Percentiles rank a stretch among this genome's conserved stretches.
phyloP scores from a whole-genome alignment of 2,888 invertebrate species.

The Gymnoscelis rufifasciata region DNA sequence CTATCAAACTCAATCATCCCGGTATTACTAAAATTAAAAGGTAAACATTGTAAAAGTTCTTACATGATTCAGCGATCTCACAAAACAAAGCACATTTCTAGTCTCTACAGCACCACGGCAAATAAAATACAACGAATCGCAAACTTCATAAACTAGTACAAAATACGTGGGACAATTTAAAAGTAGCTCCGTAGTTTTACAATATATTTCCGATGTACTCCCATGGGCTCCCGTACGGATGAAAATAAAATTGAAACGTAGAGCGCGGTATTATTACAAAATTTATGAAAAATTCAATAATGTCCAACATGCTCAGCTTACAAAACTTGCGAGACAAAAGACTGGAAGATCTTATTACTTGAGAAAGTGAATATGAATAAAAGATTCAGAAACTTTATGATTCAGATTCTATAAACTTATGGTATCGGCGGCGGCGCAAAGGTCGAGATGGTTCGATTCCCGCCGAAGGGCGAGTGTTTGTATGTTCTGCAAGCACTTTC shows the following conservation, averaged over 20 bases:
- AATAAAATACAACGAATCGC: conserved; percentile 17
- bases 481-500: too few species aligned
- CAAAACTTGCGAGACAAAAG: not conserved
- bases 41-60: too few species aligned
- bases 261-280: conserved; percentile 40
- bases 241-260: conserved; percentile 38
- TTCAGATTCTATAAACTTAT: too few species aligned
- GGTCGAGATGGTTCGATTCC: too few species aligned
- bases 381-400: too few species aligned
- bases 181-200: conserved; percentile 32
- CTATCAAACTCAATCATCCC: too few species aligned
- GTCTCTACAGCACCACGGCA: conserved; percentile 4
- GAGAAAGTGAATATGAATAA: too few species aligned
- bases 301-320: conserved; percentile 26
- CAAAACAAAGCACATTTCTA: conserved; percentile 5
- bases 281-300: conserved; percentile 42
- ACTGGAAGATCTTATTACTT: not conserved
- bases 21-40: too few species aligned
- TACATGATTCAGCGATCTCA: not conserved
- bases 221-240: conserved; percentile 23
- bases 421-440: too few species aligned
- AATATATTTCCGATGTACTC: conserved; percentile 35
- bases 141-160: conserved; percentile 29
- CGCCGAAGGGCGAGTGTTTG: too few species aligned
- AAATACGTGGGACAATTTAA: conserved; percentile 35